Evolutionary conservation across 2,888 invertebrate genomes (phyloP).

Genomic region (Caenorhabditis virilis): DNA sequence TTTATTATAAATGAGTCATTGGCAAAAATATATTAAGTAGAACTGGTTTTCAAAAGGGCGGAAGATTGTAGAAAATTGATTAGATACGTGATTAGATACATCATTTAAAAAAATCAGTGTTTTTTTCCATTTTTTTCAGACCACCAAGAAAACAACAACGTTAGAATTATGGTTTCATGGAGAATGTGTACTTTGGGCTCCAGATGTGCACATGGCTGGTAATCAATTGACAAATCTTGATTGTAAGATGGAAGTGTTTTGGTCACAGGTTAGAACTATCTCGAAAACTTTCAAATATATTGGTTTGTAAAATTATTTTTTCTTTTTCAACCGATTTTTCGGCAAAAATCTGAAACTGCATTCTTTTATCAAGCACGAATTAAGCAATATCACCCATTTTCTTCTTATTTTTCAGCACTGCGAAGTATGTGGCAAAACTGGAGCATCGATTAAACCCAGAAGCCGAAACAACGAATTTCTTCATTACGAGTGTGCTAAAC

Average conservation of each 20-base stretch:
- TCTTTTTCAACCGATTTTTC: too few relatives aligned
- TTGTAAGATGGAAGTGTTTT: slow-evolving; percentile 33
- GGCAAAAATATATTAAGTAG: background rate
- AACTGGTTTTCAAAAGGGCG: background rate
- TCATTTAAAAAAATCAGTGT: too few relatives aligned
- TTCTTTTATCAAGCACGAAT: too few relatives aligned
- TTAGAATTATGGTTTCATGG: slow-evolving; percentile 50
- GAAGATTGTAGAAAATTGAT: background rate
- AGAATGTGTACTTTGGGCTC: slow-evolving; percentile 46
- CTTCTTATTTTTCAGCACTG: too few relatives aligned
- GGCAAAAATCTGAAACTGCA: too few relatives aligned
- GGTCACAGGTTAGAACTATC: slow-evolving; percentile 30
- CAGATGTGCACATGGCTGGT: slow-evolving; percentile 38
- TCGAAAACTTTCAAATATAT: too few relatives aligned
- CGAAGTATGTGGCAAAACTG: slow-evolving; percentile 25
- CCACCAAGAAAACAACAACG: slow-evolving; percentile 5
- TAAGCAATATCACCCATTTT: too few relatives aligned
- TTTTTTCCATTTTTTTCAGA: too few relatives aligned
- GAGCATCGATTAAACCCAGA: slow-evolving; percentile 33
- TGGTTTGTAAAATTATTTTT: too few relatives aligned
- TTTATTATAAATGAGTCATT: background rate
- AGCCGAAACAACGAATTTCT: slow-evolving; percentile 21
- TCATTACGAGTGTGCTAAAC: slow-evolving; percentile 40
- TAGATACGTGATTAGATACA: background rate
- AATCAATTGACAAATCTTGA: slow-evolving; percentile 38